phyloP scores from a whole-genome alignment of 1,140 invertebrate species.

The Aporrectodea caliginosa region DNA sequence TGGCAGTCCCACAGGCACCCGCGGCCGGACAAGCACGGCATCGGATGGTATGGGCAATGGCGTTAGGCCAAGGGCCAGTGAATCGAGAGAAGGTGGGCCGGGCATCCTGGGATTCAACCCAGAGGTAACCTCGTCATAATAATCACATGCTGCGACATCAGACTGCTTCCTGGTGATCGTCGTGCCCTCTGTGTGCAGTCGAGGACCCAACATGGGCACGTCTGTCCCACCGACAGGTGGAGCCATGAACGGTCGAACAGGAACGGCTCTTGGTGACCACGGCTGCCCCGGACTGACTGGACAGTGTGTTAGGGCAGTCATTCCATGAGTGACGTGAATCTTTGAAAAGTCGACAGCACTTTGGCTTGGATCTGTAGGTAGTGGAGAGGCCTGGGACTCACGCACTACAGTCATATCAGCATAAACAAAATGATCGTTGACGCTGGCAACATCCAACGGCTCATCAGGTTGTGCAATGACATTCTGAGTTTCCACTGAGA shows the following conservation, averaged over 20 bases:
- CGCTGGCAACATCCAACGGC: too few relatives aligned
- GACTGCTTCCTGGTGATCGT: too few relatives aligned
- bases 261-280: background rate
- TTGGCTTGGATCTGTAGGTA: too few relatives aligned
- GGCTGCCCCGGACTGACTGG: background rate
- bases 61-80: background rate
- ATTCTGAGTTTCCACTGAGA: too few relatives aligned
- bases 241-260: background rate
- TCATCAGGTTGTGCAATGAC: too few relatives aligned
- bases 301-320: background rate
- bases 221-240: background rate
- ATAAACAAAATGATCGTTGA: too few relatives aligned
- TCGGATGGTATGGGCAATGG: background rate
- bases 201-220: too few relatives aligned
- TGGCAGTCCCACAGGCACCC: background rate
- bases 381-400: too few relatives aligned
- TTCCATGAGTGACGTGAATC: background rate
- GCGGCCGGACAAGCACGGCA: background rate
- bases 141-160: too few relatives aligned
- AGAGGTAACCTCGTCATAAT: too few relatives aligned
- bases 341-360: background rate
- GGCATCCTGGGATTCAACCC: background rate
- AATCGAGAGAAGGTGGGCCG: background rate
- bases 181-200: too few relatives aligned
- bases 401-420: too few relatives aligned